A percentile compares a stretch with the other conserved stretches of the same genome.
These are phyloP conservation scores for Catotricha subobsoleta DNA, from an alignment of 2,888 invertebrate species.

Conservation along the genomic window DNA sequence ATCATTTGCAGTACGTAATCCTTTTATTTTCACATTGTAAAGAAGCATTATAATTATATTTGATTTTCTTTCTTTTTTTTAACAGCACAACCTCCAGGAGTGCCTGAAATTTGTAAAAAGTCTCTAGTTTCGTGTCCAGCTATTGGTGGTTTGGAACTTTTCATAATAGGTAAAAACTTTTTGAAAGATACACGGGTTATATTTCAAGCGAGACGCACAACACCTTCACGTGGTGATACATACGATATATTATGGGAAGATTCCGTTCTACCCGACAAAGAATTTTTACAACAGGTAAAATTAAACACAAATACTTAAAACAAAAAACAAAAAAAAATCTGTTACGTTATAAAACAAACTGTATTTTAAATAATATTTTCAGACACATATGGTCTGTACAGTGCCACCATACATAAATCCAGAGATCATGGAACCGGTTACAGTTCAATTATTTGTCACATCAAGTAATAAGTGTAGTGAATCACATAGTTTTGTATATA, in stretches of 20 bases:
- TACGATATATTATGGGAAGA: conserved; percentile 54
- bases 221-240: conserved; percentile 24
- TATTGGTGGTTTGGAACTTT: conserved; percentile 64
- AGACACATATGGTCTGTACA: conserved; percentile 77
- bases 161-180: conserved; percentile 81
- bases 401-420: conserved; percentile 58
- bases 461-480: conserved; percentile 78
- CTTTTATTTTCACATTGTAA: neutral
- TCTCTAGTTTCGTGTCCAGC: conserved; percentile 64
- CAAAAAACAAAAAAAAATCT: too few species aligned
- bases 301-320: too few species aligned
- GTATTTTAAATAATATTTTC: too few species aligned
- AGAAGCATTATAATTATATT: neutral
- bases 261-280: conserved; percentile 69
- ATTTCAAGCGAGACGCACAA: conserved; percentile 38
- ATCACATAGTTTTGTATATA: conserved; percentile 67
- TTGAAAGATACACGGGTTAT: conserved; percentile 75
- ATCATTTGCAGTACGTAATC: conserved; percentile 75
- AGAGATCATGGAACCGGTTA: conserved; percentile 47
- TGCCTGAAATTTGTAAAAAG: conserved; percentile 82
- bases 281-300: conserved; percentile 67
- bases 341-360: too few species aligned
- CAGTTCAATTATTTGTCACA: conserved; percentile 58
- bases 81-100: conserved; percentile 76
- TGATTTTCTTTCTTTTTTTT: conserved; percentile 3